These are phyloP conservation scores for Macrochelys suwanniensis DNA, from an alignment of 2,797 vertebrate species.

Conservation along the genomic window DNA sequence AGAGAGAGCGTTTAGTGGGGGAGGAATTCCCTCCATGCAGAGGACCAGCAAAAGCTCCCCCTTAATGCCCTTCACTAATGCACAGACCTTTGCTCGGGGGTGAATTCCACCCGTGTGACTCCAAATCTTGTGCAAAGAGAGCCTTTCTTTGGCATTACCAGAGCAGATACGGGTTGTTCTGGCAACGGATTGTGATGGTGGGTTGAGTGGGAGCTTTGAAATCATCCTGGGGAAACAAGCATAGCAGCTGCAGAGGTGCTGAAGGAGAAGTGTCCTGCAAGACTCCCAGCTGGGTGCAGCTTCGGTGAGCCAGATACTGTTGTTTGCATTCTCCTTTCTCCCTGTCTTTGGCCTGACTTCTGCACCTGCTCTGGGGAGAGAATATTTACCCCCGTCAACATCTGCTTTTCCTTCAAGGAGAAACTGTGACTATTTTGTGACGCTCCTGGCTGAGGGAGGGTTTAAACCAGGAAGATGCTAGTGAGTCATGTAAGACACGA, in stretches of 20 bases:
- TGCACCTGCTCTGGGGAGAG: neutral
- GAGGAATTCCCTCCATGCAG: neutral
- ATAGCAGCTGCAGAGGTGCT: neutral
- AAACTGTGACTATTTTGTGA: too few relatives aligned
- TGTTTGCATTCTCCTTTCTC: neutral
- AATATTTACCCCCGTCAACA: neutral
- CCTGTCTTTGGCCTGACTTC: neutral
- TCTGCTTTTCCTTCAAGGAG: neutral
- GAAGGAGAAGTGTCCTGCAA: neutral
- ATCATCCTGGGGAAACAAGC: neutral
- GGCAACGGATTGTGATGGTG: neutral
- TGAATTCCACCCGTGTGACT: too few relatives aligned
- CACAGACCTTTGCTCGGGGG: neutral
- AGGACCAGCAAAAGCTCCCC: neutral
- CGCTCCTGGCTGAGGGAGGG: too few relatives aligned
- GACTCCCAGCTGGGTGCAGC: neutral
- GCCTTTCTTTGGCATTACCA: neutral
- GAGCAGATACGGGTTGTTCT: neutral
- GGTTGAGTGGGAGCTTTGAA: neutral
- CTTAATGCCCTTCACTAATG: neutral
- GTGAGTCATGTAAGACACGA: constrained; percentile 10
- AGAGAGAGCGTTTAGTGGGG: neutral
- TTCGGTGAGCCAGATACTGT: neutral
- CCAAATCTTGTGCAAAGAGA: neutral
- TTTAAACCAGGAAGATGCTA: neutral